Conservation (phyloP, 1,140 invertebrate species). For the Drosophila ohnishii region DNA sequence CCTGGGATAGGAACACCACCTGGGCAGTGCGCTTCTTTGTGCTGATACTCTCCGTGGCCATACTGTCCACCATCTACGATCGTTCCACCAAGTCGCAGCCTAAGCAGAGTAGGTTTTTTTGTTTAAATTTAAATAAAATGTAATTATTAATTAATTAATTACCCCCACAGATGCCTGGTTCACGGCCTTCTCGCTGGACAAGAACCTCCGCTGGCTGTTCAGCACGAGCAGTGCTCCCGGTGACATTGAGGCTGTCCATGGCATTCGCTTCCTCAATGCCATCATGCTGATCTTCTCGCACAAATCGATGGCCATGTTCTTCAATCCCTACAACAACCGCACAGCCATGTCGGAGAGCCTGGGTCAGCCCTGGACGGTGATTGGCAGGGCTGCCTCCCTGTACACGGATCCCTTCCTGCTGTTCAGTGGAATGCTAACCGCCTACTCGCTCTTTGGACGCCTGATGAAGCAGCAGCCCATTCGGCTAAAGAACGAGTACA, state of each 20-base stretch:
- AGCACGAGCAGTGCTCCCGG: slow-evolving; percentile 83
- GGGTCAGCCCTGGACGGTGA: slow-evolving; percentile 86
- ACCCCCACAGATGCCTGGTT: slow-evolving; percentile 83
- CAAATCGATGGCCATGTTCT: slow-evolving; percentile 87
- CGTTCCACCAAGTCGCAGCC: slow-evolving; percentile 64
- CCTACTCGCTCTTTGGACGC: slow-evolving; percentile 86
- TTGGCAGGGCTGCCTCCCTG: slow-evolving; percentile 86
- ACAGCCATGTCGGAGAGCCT: slow-evolving; percentile 86
- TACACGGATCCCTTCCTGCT: slow-evolving; percentile 89
- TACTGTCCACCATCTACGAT: slow-evolving; percentile 80
- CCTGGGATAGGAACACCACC: slow-evolving; percentile 80
- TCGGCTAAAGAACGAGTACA: slow-evolving; percentile 86
- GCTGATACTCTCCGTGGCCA: slow-evolving; percentile 65
- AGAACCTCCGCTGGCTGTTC: slow-evolving; percentile 85
- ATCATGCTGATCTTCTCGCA: slow-evolving; percentile 86
- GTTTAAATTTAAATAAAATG: neutral
- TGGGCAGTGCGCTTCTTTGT: slow-evolving; percentile 84
- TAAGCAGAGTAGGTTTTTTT: slow-evolving; percentile 64
- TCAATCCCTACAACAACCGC: slow-evolving; percentile 86
- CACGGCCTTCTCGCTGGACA: slow-evolving; percentile 86
- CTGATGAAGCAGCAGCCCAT: slow-evolving; percentile 85
- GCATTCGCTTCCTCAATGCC: slow-evolving; percentile 86
- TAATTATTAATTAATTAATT: too few species aligned
- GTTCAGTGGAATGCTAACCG: slow-evolving; percentile 86
- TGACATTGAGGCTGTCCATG: slow-evolving; percentile 86